phyloP scores from a whole-genome alignment of 1,140 invertebrate genomes.

The Dysdera silvatica region DNA sequence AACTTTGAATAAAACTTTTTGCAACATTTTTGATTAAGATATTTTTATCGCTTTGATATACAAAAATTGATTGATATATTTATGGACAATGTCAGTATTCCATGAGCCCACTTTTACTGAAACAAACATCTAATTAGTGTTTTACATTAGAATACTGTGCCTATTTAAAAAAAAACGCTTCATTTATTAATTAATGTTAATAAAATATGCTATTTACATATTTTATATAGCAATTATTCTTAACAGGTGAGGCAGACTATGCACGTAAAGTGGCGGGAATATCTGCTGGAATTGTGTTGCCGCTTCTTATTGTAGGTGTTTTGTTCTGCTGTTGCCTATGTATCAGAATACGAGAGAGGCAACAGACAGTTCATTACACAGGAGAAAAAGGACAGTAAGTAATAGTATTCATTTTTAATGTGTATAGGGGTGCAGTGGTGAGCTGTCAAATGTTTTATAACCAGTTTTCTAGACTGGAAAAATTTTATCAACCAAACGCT shows the following conservation, averaged over 20 bases:
- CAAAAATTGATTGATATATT: no score
- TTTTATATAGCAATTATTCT: constrained; percentile 33
- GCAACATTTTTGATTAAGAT: no score
- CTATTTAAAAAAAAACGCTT: background rate
- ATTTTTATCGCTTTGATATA: no score
- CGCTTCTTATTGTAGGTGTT: constrained; percentile 60
- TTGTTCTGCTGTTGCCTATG: constrained; percentile 54
- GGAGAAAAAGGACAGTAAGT: constrained; percentile 32
- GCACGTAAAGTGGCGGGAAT: constrained; percentile 64
- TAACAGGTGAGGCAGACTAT: constrained; percentile 70
- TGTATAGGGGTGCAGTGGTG: no score
- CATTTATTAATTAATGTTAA: background rate
- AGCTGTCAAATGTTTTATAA: no score
- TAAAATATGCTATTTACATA: background rate
- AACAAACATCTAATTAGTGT: background rate
- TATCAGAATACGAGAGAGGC: constrained; percentile 16
- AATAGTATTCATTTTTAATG: no score
- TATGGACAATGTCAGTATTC: constrained; percentile 35
- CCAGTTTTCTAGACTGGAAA: no score
- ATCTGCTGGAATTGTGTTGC: constrained; percentile 63
- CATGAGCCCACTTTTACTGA: background rate
- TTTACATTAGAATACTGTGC: no score
- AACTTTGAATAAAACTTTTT: no score
- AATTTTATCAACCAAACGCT: no score
- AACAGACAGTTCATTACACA: constrained; percentile 26